Evolutionary conservation across 1,140 invertebrate species (phyloP), one percentile per base, ranked within the genome.

Genomic region (Manduca sexta): DNA sequence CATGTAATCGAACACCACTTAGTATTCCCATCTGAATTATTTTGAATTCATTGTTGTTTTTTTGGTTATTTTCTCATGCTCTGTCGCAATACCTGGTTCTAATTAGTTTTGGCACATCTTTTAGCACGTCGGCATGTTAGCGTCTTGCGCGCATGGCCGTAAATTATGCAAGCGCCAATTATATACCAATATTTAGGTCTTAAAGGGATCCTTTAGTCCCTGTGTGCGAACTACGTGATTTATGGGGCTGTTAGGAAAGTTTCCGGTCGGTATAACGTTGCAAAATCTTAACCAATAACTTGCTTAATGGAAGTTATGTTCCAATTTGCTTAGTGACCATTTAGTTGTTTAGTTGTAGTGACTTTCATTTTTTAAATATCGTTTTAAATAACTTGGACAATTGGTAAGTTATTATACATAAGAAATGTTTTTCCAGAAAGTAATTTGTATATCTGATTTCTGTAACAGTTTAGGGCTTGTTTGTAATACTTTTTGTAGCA

Each of bases 11-110:
- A 38, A 49, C 42, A 26, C 30, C 14, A 15, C 18, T 45, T 40
- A 52, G 48, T 54, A 45, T 5, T 39, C 37, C 35, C 34, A 33
- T 42, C 45, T 34, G 30, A 50, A 47, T 51, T 14, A 34, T 41
- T 57, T 52, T 6, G 34, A 57, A 54, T 66, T 64, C 54, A 62
- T 69, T 64, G 60, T 69, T 52, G 16, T 38, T 16, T 21, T 50
- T 62, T 56, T 51, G 31, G 46, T 26, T 30, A 44, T 48, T 51
- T 76, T 81, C 76, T 60, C 72, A 76, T 66, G 60, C 35, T 17
- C 53, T 78, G 59, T 72, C 56, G 74, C 64, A 81, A 77, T 30
- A 70, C 74, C 73, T 77, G 60, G 77, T 55, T 68, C 71, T 67
- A 58, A 71, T 78, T 81, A 73, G 41, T 64, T 60, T 49, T 46